A percentile compares a stretch with the other conserved stretches of the same genome.
Conservation (phyloP, 2,888 invertebrate species). For the Scaptomyza reducta region DNA sequence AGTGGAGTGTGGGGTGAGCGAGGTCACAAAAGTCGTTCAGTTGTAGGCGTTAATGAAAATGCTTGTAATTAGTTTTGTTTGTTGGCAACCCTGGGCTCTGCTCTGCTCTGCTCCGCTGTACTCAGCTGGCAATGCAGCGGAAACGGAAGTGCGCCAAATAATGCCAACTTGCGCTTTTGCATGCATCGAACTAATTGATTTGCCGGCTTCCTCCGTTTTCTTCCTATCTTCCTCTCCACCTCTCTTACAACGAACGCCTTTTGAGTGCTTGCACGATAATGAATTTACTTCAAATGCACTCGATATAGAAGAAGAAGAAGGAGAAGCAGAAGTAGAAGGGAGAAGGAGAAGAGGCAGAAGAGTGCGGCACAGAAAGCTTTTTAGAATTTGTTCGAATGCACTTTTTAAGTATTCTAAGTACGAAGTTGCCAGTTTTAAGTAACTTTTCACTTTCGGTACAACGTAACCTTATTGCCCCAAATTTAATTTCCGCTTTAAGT, state of each 20-base stretch:
- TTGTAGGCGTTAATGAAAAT: slow-evolving; percentile 78
- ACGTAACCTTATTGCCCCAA: slow-evolving; percentile 60
- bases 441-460: slow-evolving; percentile 27
- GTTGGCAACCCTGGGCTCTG: slow-evolving; percentile 56
- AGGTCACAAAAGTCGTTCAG: slow-evolving; percentile 34
- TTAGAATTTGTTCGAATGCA: not conserved
- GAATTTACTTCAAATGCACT: slow-evolving; percentile 40
- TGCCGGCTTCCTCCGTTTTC: slow-evolving; percentile 20
- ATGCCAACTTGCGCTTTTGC: slow-evolving; percentile 67
- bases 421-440: not conserved
- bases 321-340: not conserved
- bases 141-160: slow-evolving; percentile 72
- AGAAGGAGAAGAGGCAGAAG: not conserved
- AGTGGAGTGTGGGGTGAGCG: not conserved
- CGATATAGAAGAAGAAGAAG: not conserved
- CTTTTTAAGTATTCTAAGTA: not conserved
- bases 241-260: not conserved
- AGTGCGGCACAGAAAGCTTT: no score
- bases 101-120: not conserved
- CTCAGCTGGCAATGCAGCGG: slow-evolving; percentile 37
- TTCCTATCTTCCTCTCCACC: fast-evolving
- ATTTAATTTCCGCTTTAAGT: slow-evolving; percentile 76
- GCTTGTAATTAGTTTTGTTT: slow-evolving; percentile 79
- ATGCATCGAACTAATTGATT: slow-evolving; percentile 79
- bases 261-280: slow-evolving; percentile 44